Conservation (phyloP, 1,140 invertebrate genomes). For the Brachionus paranguensis region DNA sequence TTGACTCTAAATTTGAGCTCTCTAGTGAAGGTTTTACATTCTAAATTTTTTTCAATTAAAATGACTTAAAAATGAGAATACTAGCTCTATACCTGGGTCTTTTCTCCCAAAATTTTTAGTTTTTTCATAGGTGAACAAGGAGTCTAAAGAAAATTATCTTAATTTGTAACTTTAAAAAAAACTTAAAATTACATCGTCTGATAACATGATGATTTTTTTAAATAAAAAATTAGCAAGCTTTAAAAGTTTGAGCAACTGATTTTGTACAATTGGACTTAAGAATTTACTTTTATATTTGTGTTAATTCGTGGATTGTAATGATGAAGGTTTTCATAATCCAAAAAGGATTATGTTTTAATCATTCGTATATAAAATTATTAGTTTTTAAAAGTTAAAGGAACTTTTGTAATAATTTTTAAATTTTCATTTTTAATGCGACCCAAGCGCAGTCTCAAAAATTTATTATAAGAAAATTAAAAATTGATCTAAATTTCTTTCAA, state of each 20-base stretch:
- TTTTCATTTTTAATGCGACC: background rate
- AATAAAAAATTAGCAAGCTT: background rate
- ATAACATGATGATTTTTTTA: background rate
- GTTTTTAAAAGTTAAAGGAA: background rate
- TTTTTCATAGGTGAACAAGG: constrained; percentile 37
- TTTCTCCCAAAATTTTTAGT: constrained; percentile 28
- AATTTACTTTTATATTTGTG: background rate
- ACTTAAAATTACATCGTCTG: background rate
- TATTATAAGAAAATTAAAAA: background rate
- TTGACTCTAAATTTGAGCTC: background rate
- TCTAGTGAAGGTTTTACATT: background rate
- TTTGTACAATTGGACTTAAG: background rate
- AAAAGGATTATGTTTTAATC: background rate
- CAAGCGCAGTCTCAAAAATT: background rate
- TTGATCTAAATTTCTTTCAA: too few relatives aligned
- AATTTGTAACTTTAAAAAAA: background rate
- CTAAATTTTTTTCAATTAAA: background rate
- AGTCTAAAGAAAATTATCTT: background rate
- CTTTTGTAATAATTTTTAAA: background rate
- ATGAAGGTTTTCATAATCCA: background rate
- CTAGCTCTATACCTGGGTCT: background rate
- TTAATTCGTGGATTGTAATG: background rate
- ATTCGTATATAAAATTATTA: background rate
- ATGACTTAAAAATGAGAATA: background rate
- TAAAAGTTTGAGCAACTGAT: background rate